These are phyloP conservation scores for Caerostris darwini DNA, from an alignment of 1,140 invertebrate species.

Conservation along the genomic window DNA sequence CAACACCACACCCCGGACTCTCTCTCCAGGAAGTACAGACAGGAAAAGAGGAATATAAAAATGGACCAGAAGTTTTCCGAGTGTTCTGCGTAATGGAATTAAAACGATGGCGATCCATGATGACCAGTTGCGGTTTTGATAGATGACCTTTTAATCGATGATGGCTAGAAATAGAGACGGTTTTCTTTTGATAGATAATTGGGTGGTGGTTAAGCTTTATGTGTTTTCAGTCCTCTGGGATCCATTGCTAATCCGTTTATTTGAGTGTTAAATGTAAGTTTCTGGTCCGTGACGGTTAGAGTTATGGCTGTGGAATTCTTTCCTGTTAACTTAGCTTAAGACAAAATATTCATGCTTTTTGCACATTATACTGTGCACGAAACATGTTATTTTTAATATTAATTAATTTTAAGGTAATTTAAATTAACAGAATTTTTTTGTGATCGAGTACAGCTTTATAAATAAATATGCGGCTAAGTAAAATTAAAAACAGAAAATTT, in stretches of 20 bases:
- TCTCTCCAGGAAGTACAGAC: too few species aligned
- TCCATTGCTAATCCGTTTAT: not conserved
- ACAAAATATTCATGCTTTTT: too few species aligned
- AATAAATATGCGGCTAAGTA: too few species aligned
- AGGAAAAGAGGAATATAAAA: constrained; percentile 19
- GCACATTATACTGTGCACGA: too few species aligned
- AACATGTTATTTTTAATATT: too few species aligned
- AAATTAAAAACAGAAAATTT: too few species aligned
- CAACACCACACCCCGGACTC: not conserved
- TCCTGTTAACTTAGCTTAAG: too few species aligned
- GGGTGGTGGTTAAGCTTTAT: not conserved
- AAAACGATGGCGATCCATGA: constrained; percentile 70
- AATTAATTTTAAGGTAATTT: too few species aligned
- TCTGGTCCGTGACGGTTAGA: too few species aligned
- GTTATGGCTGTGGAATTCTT: too few species aligned
- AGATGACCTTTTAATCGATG: constrained; percentile 70
- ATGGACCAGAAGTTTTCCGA: not conserved
- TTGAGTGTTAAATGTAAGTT: not conserved
- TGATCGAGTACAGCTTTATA: too few species aligned
- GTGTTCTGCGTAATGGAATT: constrained; percentile 73
- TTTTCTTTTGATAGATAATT: constrained; percentile 22
- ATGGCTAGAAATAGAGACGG: constrained; percentile 63
- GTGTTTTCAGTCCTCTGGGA: not conserved
- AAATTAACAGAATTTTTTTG: too few species aligned
- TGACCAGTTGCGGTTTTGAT: constrained; percentile 74